Evolutionary conservation across 2,797 vertebrate species (phyloP), one percentile per base, ranked within the genome.

Genomic region (Psittacula echo): DNA sequence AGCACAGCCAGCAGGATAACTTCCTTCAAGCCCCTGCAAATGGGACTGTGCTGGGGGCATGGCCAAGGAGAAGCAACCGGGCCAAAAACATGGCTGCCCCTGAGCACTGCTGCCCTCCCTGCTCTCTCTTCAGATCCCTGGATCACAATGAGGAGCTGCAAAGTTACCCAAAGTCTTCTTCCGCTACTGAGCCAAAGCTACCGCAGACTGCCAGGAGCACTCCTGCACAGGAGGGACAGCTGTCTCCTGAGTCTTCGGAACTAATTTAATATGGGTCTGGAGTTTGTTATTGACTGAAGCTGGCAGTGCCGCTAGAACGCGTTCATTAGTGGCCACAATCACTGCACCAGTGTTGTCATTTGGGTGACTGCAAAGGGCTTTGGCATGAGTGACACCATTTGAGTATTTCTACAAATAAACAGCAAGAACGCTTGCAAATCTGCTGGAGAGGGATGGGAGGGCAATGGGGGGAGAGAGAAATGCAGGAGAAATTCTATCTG

Each of bases 161-260:
- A 82, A 87, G 47, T 60, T 64, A 73, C 11, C 5, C 20, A 5
- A 60, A 62, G 5, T 15, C 42, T 6, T 48, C 34, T 41, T 84
- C 44, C 26, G 42, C 62, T 17, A 2, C 44, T 78, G 74, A 65
- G 18, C 4, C 37, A 65, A 51, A 81, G 44, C 27, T 42, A 76
- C 23, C 1, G 0, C 2, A 0, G 53, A 24, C 9, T 5, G 2
- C 10, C 3, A 2, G 39, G 21, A 61, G 5, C 22, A 17, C 1
- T 2, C 12, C 44, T 48, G 48, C 12, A 73, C 32, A 34, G 34
- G 5, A 76, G 17, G 29, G 30, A 84, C 48, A 65, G 37, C 26
- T 71, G 16, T 30, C 21, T 77, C 50, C n/a, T 84, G 37, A 23
- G 14, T 54, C 64, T 54, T 70, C 34, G 16, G 50, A 56, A 53